Conservation (phyloP, 2,797 vertebrate genomes). For the Enteromius anoplus region DNA sequence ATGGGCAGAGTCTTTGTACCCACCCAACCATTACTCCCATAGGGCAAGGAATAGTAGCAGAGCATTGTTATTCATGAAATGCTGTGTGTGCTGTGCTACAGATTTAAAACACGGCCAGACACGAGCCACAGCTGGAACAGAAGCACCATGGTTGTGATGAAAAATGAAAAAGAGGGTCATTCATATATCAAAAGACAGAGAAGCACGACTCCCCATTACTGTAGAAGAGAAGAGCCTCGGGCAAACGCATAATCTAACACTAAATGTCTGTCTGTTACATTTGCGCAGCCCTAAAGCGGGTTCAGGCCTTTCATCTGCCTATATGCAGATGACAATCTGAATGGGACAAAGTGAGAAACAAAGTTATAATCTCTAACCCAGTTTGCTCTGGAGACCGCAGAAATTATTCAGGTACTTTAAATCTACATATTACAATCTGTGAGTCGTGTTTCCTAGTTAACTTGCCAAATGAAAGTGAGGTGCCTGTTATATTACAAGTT, state of each 20-base stretch:
- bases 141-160: conserved; percentile 53
- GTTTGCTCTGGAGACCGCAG: not conserved
- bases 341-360: not conserved
- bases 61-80: conserved; percentile 81
- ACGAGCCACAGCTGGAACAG: conserved; percentile 44
- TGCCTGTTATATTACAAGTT: not conserved
- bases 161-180: conserved; percentile 63
- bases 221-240: conserved; percentile 55
- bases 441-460: not conserved
- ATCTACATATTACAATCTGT: not conserved
- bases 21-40: conserved; percentile 36
- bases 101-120: conserved; percentile 40
- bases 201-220: conserved; percentile 62
- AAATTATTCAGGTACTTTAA: not conserved
- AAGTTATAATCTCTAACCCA: not conserved
- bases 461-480: not conserved
- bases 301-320: conserved; percentile 33
- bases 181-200: conserved; percentile 68
- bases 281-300: conserved; percentile 23
- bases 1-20: conserved; percentile 46
- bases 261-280: conserved; percentile 62
- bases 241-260: conserved; percentile 64
- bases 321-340: conserved; percentile 27
- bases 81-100: conserved; percentile 57
- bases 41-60: conserved; percentile 5